Conservation (phyloP, 35 echinoderm and acorn worm species). For the Apostichopus parvimensis region DNA sequence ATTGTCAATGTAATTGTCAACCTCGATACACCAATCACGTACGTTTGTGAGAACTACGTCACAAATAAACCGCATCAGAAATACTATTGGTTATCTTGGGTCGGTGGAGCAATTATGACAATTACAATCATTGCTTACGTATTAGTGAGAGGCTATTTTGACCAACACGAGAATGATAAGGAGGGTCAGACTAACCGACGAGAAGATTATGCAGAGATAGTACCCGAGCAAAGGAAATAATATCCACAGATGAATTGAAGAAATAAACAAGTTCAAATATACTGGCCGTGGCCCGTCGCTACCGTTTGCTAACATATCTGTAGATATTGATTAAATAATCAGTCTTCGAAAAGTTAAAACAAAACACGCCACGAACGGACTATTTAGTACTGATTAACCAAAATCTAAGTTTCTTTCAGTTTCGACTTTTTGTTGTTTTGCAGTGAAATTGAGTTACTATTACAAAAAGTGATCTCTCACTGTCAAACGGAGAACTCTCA, state of each 20-base stretch:
- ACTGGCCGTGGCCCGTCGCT: background rate
- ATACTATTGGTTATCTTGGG: constrained; percentile 16
- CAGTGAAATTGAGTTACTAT: no score
- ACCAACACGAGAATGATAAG: background rate
- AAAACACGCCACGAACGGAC: no score
- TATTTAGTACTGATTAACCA: no score
- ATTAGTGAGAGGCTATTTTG: background rate
- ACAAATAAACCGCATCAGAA: background rate
- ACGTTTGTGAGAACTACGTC: background rate
- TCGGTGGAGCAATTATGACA: background rate
- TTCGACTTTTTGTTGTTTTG: no score
- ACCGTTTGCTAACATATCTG: no score
- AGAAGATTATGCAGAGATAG: background rate
- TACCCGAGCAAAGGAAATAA: background rate
- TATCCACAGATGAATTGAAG: background rate
- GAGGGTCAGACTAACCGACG: background rate
- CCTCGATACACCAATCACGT: constrained; percentile 12
- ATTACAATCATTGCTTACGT: background rate
- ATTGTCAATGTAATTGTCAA: background rate
- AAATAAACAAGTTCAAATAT: background rate
- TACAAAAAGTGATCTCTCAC: no score
- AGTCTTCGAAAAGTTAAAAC: no score
- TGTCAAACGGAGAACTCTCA: no score
- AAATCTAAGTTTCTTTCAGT: no score
- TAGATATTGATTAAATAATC: no score